Base-by-base conservation (phyloP, 1,140 invertebrate species). In the Steinernema feltiae region DNA sequence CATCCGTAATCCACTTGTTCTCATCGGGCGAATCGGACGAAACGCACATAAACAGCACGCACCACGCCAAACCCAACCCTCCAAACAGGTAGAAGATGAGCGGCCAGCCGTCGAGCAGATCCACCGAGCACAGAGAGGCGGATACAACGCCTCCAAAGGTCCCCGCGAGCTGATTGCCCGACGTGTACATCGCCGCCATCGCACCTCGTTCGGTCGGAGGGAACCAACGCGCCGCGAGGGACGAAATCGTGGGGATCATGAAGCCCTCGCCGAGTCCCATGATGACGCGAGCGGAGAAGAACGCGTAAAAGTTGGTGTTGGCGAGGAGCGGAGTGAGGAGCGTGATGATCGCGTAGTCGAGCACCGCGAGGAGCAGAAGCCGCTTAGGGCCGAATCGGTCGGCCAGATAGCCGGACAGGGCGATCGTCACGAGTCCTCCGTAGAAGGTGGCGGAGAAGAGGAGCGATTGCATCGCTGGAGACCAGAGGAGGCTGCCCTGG, bases 201-300 rank as follows among this genome's bases (percentile, higher is more conserved):
- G 76, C 78, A 15, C 71, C 71, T 27, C 70, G 73, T 32, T 78
- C 76, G 17, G 41, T 27, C 0, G 76, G 30, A 18, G 76, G 24
- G 46, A 78, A 78, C 76, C 76, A 78, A 29, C 76, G 3, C 0
- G 48, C 76, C 15, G 24, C 7, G 32, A 79, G 41, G 1, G 76
- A 71, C 3, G 21, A 69, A 0, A 53, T 69, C 0, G 63, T 78
- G 3, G 76, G 76, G 31, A 78, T 29, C 21, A 79, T 35, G 70
- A 78, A 78, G 0, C 76, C 76, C 69, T 76, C 77, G 18, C 76
- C 76, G 1, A 78, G 21, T 0, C 76, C 76, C 76, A 79, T 78
- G 2, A 73, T n/a, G 15, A 78, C 48, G 3, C 76, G 53, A 15
- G 41, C n/a, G 7, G 48, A 63, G 76, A 78, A 78, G 29, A 79